phyloP scores from a whole-genome alignment of 2,113 vertebrate species.

The Onychostoma macrolepis region DNA sequence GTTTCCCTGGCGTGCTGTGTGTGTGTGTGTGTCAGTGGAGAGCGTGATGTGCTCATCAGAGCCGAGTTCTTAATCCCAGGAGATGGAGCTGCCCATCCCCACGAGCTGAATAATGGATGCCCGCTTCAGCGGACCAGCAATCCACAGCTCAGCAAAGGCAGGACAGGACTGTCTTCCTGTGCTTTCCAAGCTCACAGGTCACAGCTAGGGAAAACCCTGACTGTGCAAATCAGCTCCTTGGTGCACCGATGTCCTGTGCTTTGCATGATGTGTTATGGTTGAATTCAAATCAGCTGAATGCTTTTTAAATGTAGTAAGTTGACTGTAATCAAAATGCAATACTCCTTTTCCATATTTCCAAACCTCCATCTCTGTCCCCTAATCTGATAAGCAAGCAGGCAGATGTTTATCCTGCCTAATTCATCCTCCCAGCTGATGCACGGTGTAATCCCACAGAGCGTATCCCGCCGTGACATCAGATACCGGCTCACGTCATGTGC shows the following conservation, averaged over 20 bases:
- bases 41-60: slow-evolving; percentile 49
- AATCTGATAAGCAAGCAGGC: slow-evolving; percentile 51
- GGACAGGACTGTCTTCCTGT: slow-evolving; percentile 21
- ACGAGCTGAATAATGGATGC: slow-evolving; percentile 51
- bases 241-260: background rate
- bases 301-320: background rate
- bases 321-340: background rate
- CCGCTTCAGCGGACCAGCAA: slow-evolving; percentile 29
- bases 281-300: background rate
- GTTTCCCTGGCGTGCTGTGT: slow-evolving; percentile 20
- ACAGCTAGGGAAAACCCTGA: slow-evolving; percentile 32
- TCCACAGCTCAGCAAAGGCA: slow-evolving; percentile 38
- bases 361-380: slow-evolving; percentile 1
- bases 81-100: slow-evolving; percentile 41
- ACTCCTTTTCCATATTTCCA: slow-evolving; percentile 24
- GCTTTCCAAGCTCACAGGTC: background rate
- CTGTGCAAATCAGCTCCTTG: background rate
- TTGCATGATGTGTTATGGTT: background rate
- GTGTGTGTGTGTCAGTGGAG: slow-evolving; percentile 33
- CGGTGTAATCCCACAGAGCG: slow-evolving; percentile 51
- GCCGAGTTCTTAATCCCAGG: slow-evolving; percentile 53
- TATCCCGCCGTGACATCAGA: slow-evolving; percentile 43
- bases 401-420: slow-evolving; percentile 52
- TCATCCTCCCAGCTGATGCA: slow-evolving; percentile 26
- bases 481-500: slow-evolving; percentile 21